Conservation (phyloP, 2,797 vertebrate genomes). For the Muscicapa comitata region DNA sequence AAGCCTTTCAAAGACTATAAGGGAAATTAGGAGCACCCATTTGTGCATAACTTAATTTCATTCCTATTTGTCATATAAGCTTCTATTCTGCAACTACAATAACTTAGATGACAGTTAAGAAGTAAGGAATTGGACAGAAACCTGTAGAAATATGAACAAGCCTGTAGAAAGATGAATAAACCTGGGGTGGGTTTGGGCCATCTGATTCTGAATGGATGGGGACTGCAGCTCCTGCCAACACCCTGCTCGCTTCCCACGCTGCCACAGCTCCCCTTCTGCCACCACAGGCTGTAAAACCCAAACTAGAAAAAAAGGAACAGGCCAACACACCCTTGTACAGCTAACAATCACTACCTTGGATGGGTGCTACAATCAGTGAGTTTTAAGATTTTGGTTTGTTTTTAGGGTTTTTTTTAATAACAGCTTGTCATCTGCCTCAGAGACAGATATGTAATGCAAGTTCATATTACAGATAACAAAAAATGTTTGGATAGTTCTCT, state of each 20-base stretch:
- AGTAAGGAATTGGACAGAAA: neutral
- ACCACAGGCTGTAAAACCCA: neutral
- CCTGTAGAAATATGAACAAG: neutral
- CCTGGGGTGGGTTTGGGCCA: neutral
- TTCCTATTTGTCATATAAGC: neutral
- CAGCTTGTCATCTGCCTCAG: neutral
- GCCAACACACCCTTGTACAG: neutral
- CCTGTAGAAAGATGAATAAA: neutral
- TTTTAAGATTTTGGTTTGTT: neutral
- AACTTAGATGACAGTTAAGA: neutral
- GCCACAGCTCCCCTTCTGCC: neutral
- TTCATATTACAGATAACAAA: neutral
- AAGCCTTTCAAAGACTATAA: neutral
- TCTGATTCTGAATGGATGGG: neutral
- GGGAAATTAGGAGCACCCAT: neutral
- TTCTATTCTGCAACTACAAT: neutral
- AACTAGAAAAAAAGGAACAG: neutral
- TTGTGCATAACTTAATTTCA: neutral
- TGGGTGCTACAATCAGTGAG: neutral
- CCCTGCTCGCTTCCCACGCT: neutral
- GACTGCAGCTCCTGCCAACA: neutral
- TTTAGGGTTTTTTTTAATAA: neutral
- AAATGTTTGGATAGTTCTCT: neutral
- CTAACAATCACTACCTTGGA: neutral
- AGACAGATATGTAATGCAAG: neutral